Evolutionary conservation across 1,140 invertebrate genomes (phyloP), one percentile per base, ranked within the genome.

Genomic region (Asbolus verrucosus): DNA sequence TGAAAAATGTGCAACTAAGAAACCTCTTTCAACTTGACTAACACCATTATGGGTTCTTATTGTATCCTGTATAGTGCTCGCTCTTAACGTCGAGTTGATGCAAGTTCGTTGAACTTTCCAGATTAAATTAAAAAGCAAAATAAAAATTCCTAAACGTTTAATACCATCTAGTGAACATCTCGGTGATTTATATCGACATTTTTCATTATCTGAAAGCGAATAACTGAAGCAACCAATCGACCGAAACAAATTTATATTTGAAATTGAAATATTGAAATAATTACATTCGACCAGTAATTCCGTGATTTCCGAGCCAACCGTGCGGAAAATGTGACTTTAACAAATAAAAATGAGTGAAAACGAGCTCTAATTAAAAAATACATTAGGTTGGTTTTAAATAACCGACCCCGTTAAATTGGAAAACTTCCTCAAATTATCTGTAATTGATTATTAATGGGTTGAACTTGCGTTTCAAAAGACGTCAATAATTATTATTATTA

Each of bases 121-220:
- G 43, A 50, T 50, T 21, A 21, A 24, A 50, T 19, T 50, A 54
- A 27, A 65, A 65, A n/a, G 41, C 39, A 43, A 50, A 43, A 65
- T 18, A 27, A 65, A 65, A 65, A 27, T 41, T 15, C 21, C 33
- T 41, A 65, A 70, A 70, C 31, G 43, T 65, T 72, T 72, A 72
- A 72, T 71, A 71, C 70, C 39, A 61, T 68, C 63, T 72, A 62
- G 39, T 46, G 65, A 43, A 38, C 50, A 66, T 61, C 36, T 46
- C 39, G 18, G 36, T 72, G 70, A 72, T 72, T 72, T 72, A 72
- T 72, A 68, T 68, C 70, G 70, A 72, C 70, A 68, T 72, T 72
- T 72, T 72, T 72, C 70, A 72, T 72, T 72, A 72, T 72, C 70
- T 46, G 65, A 72, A 46, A 61, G 36, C 62, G 41, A 27, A 65